Percentiles rank a stretch among this genome's conserved stretches.
phyloP scores from a whole-genome alignment of 2,888 invertebrate genomes.

The Linyphia triangularis region DNA sequence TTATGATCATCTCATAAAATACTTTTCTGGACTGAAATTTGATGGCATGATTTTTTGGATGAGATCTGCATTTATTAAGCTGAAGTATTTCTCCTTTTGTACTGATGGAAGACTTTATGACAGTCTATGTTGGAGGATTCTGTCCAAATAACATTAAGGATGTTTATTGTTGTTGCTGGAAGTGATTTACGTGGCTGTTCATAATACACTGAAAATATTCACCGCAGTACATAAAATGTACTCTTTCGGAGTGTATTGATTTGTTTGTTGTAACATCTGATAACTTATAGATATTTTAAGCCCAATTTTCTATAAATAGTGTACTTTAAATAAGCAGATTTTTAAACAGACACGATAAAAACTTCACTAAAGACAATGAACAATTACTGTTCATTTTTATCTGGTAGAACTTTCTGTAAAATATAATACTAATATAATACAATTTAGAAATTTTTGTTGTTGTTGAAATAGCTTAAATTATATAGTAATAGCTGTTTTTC shows the following conservation, averaged over 20 bases:
- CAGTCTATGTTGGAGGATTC: neutral
- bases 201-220: neutral
- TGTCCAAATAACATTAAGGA: neutral
- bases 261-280: too few relatives aligned
- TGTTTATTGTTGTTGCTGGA: slow-evolving; percentile 14
- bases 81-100: neutral
- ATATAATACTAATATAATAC: too few relatives aligned
- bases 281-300: too few relatives aligned
- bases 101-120: neutral
- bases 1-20: slow-evolving; percentile 37
- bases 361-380: too few relatives aligned
- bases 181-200: neutral
- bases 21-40: neutral
- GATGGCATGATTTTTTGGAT: slow-evolving; percentile 34
- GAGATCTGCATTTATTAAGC: slow-evolving; percentile 52
- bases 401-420: too few relatives aligned
- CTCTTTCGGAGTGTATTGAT: neutral
- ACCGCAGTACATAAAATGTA: neutral
- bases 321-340: too few relatives aligned
- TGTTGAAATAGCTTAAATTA: too few relatives aligned
- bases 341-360: too few relatives aligned
- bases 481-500: too few relatives aligned
- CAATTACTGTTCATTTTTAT: too few relatives aligned
- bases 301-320: too few relatives aligned
- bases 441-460: too few relatives aligned